phyloP scores from a whole-genome alignment of 2,888 invertebrate species.

The Linnaemya tessellans region DNA sequence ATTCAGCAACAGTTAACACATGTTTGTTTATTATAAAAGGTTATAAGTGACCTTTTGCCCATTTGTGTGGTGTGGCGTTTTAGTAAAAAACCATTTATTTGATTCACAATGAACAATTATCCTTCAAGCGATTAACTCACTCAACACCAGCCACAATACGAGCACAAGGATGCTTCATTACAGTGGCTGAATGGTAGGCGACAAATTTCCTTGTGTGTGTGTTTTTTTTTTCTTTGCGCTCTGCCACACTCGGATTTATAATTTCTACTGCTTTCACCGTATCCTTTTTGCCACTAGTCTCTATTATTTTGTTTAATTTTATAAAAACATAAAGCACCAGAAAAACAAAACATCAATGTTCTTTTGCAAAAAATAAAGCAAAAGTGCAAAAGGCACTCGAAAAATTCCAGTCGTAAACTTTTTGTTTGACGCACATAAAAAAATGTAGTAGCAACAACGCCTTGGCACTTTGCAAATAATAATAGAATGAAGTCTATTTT shows the following conservation, averaged over 20 bases:
- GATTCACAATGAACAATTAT: slow-evolving; percentile 59
- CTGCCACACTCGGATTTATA: slow-evolving; percentile 55
- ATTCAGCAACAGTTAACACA: slow-evolving; percentile 18
- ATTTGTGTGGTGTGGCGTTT: background rate
- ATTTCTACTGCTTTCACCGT: slow-evolving; percentile 45
- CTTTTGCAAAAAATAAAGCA: slow-evolving; percentile 19
- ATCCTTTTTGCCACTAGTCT: slow-evolving; percentile 48
- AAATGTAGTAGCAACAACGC: too few relatives aligned
- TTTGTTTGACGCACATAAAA: background rate
- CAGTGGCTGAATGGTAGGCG: slow-evolving; percentile 48
- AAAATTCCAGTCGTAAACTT: slow-evolving; percentile 7
- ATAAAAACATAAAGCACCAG: slow-evolving; percentile 53
- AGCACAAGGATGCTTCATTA: slow-evolving; percentile 31
- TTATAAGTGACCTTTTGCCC: slow-evolving; percentile 39
- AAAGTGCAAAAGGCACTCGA: slow-evolving; percentile 36
- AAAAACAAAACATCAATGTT: slow-evolving; percentile 15
- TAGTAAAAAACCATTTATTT: slow-evolving; percentile 35
- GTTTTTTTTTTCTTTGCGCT: background rate
- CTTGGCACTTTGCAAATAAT: too few relatives aligned
- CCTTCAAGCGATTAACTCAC: slow-evolving; percentile 67
- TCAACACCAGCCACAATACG: slow-evolving; percentile 59
- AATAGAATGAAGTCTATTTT: too few relatives aligned
- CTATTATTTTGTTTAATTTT: slow-evolving; percentile 72
- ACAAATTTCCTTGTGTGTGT: slow-evolving; percentile 17
- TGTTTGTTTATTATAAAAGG: slow-evolving; percentile 47